phyloP scores from a whole-genome alignment of 2,797 vertebrate genomes.

The Microctenopoma lineatum region DNA sequence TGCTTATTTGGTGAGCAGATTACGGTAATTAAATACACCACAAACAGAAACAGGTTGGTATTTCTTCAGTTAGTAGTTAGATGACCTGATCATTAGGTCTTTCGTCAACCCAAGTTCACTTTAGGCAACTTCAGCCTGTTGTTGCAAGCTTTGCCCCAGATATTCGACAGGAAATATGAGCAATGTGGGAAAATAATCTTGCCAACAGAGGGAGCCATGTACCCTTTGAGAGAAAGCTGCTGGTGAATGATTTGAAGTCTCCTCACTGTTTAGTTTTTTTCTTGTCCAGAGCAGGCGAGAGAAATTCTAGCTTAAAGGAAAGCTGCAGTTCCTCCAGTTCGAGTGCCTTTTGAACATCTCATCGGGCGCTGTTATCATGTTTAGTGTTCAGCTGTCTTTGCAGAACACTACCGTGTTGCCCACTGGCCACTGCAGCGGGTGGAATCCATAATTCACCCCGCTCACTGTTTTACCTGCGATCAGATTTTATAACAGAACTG shows the following conservation, averaged over 20 bases:
- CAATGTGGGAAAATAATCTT: constrained; percentile 2
- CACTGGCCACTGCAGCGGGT: constrained; percentile 29
- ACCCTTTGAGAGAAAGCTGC: constrained; percentile 12
- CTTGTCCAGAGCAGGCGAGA: constrained; percentile 21
- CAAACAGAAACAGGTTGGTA: constrained; percentile 16
- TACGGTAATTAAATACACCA: constrained; percentile 21
- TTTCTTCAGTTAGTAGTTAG: constrained; percentile 22
- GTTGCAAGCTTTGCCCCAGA: not conserved
- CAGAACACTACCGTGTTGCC: constrained; percentile 45
- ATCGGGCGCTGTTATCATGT: constrained; percentile 37
- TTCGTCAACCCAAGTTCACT: not conserved
- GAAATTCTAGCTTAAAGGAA: constrained; percentile 38
- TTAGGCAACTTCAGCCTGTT: not conserved
- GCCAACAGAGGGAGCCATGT: constrained; percentile 74
- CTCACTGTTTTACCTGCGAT: constrained; percentile 40
- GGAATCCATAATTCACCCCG: constrained; percentile 40
- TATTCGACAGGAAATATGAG: not conserved
- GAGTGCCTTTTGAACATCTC: constrained; percentile 26
- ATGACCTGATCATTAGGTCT: not conserved
- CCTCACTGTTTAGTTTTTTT: constrained; percentile 4
- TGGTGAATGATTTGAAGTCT: constrained; percentile 23
- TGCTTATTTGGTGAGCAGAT: constrained; percentile 15
- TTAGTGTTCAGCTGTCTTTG: constrained; percentile 36
- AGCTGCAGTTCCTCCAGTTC: constrained; percentile 17
- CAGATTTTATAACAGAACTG: constrained; percentile 38